These are phyloP conservation scores for Synanthedon formicaeformis DNA, from an alignment of 2,888 invertebrate species.

Conservation along the genomic window DNA sequence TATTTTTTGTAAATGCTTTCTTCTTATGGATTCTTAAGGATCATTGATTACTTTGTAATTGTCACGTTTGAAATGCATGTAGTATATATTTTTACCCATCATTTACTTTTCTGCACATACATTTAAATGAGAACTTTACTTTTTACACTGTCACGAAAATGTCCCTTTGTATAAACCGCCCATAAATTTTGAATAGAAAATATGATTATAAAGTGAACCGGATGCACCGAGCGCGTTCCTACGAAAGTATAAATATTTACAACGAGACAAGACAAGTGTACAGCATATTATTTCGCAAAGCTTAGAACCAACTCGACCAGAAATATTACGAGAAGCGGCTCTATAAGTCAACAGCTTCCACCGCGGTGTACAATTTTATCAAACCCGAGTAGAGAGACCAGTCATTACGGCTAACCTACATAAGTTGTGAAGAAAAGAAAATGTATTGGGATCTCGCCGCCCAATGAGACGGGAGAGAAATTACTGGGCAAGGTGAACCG, in stretches of 20 bases:
- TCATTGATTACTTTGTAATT: no score
- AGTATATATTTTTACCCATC: no score
- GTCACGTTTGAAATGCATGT: no score
- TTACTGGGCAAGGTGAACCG: conserved; percentile 51
- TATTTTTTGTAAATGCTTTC: no score
- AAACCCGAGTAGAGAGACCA: conserved; percentile 50
- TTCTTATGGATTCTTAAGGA: no score
- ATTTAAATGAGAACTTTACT: no score
- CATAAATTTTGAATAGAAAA: no score
- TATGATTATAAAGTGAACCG: no score
- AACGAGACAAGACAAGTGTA: not conserved
- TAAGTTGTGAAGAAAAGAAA: conserved; percentile 59
- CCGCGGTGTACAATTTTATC: conserved; percentile 38
- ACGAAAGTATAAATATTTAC: not conserved
- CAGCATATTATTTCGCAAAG: not conserved
- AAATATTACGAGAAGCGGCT: conserved; percentile 23
- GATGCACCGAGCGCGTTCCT: no score
- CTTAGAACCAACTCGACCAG: not conserved
- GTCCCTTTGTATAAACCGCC: no score
- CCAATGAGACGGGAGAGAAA: conserved; percentile 47
- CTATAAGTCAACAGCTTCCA: conserved; percentile 33
- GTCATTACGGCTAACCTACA: conserved; percentile 53
- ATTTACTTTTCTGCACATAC: no score
- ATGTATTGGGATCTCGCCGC: conserved; percentile 38
- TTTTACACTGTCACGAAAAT: no score